Conservation (phyloP, 2,113 vertebrate genomes). For the Xiphophorus couchianus region DNA sequence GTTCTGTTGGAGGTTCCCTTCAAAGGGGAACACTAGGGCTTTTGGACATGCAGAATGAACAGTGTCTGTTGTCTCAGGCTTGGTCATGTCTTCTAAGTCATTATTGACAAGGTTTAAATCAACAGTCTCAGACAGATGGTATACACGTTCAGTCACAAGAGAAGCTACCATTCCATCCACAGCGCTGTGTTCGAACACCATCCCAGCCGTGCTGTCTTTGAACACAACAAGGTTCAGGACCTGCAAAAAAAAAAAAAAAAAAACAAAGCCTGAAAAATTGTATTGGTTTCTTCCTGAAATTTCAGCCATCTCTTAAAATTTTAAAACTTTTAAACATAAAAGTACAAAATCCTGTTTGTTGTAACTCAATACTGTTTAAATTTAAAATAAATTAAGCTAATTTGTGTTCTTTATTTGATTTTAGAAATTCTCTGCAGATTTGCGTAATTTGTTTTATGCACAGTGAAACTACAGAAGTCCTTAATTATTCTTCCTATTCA, state of each 20-base stretch:
- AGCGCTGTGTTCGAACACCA: constrained; percentile 82
- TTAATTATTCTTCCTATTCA: background rate
- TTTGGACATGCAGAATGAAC: constrained; percentile 24
- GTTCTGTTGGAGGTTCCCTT: constrained; percentile 16
- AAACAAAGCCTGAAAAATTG: constrained; percentile 2
- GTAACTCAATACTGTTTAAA: too few species aligned
- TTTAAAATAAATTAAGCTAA: too few species aligned
- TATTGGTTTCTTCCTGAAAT: background rate
- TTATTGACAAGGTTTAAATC: constrained; percentile 41
- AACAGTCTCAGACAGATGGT: constrained; percentile 75
- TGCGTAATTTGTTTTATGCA: background rate
- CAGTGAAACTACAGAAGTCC: background rate
- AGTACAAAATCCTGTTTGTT: too few species aligned
- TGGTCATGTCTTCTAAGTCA: constrained; percentile 33
- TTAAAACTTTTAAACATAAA: background rate
- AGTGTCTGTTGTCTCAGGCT: constrained; percentile 36
- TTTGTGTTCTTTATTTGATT: background rate
- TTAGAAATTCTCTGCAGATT: background rate
- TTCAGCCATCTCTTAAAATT: too few species aligned
- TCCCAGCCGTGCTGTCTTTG: constrained; percentile 76
- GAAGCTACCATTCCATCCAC: constrained; percentile 83
- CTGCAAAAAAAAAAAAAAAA: constrained; percentile 50
- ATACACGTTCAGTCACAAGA: constrained; percentile 73
- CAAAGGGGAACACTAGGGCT: constrained; percentile 63
- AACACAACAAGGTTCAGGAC: constrained; percentile 83